Evolutionary conservation across 2,113 vertebrate genomes (phyloP).

Genomic region (Corythornis cristatus): DNA sequence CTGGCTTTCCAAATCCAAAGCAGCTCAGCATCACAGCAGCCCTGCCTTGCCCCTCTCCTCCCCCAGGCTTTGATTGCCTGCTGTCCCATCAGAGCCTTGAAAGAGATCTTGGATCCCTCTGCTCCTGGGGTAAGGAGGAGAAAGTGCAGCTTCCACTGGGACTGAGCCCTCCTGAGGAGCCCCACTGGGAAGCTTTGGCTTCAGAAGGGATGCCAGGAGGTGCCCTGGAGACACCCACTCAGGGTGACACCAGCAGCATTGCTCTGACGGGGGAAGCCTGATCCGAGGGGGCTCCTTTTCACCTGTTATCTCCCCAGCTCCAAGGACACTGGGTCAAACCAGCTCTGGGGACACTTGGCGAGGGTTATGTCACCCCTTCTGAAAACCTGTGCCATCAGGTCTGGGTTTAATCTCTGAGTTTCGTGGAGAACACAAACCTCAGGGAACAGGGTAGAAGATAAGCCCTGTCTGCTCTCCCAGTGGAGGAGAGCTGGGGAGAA

Average conservation of each 20-base stretch:
- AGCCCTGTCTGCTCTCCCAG: not conserved
- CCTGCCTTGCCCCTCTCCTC: not conserved
- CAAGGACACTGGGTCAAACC: not conserved
- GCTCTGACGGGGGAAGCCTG: not conserved
- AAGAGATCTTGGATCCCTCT: not conserved
- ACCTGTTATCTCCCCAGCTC: not conserved
- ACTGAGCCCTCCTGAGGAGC: not conserved
- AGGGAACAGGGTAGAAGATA: not conserved
- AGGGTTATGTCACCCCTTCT: not conserved
- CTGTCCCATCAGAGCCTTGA: not conserved
- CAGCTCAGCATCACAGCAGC: not conserved
- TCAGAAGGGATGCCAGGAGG: not conserved
- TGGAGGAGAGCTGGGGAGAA: not conserved
- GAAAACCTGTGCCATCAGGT: not conserved
- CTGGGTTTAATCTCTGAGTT: not conserved
- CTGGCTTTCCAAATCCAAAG: not conserved
- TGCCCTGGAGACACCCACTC: not conserved
- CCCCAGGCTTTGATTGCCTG: not conserved
- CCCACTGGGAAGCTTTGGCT: not conserved
- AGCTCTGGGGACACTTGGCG: not conserved
- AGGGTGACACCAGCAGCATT: accelerated
- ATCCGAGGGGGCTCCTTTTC: not conserved
- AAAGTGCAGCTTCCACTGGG: not conserved
- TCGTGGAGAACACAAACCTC: not conserved
- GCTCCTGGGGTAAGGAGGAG: not conserved